Base-by-base conservation (phyloP, 1,140 invertebrate species). In the Chionoecetes opilio region DNA sequence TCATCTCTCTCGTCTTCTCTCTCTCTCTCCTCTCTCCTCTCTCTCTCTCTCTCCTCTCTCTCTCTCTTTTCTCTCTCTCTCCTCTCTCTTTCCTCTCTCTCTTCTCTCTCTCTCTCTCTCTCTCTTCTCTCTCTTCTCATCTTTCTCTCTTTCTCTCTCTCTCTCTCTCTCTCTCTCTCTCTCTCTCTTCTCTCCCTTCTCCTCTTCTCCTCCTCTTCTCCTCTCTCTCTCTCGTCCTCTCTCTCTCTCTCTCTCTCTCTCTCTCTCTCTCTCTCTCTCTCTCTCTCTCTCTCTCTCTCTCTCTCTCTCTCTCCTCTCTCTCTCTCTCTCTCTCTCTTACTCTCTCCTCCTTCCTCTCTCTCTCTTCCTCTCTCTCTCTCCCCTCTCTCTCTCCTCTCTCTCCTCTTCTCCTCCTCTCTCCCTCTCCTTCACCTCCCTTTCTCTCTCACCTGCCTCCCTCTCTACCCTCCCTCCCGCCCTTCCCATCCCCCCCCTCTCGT, bases 211-310 rank as follows among this genome's bases (percentile, higher is more conserved):
- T 37, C 41, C 88, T 90, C 88, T 90, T 37, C 41, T 37, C 41
- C 88, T 90, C 88, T 90, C 88, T 90, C 88, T 90, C 88, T 90
- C 88, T 46, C 88, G n/a, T 82, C 82, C 5, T 89, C 87, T 89
- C 87, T 46, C 88, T 90, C 88, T 90, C 88, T 90, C 88, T 90
- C 88, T 90, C 88, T 90, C 88, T 90, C 88, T 90, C 88, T 90
- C 88, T 90, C 88, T 90, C 88, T 90, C 88, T 90, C 88, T 90
- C 88, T 90, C 88, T 90, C 88, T 90, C 88, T 90, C 88, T 90
- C 88, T 90, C 88, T 90, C 88, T 90, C 88, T 90, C 88, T 90
- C 88, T 90, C 88, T 46, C 88, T 90, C 38, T 90, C 29, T 92
- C 21, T 82, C 6, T 82, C 11, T 82, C 84, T 31, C 84, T 85